Evolutionary conservation across 2,888 invertebrate species (phyloP).

Genomic region (Athetis lepigone): DNA sequence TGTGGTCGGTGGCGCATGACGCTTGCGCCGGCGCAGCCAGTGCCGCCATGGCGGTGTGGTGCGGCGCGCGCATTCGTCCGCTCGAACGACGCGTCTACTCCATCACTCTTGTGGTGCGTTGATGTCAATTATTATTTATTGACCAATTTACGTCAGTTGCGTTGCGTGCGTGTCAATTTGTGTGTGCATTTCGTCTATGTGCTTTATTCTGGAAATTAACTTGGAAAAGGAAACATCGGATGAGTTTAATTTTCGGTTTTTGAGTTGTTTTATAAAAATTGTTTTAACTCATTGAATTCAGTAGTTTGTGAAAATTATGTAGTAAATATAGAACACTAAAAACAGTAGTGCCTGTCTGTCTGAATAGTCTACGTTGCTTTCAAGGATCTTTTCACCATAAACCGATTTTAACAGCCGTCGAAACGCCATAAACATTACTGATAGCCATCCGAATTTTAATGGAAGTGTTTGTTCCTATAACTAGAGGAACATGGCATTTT

Average conservation of each 20-base stretch:
- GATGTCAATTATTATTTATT: slow-evolving; percentile 45
- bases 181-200: slow-evolving; percentile 49
- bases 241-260: slow-evolving; percentile 9
- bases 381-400: slow-evolving; percentile 42
- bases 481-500: background rate
- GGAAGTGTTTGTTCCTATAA: slow-evolving; percentile 19
- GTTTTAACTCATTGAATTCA: background rate
- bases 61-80: slow-evolving; percentile 88
- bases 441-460: slow-evolving; percentile 37
- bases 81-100: slow-evolving; percentile 87
- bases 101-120: slow-evolving; percentile 87
- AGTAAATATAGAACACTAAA: slow-evolving; percentile 3
- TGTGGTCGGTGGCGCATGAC: slow-evolving; percentile 68
- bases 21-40: slow-evolving; percentile 74
- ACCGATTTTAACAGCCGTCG: slow-evolving; percentile 30
- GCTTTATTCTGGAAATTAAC: slow-evolving; percentile 24
- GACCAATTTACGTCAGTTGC: slow-evolving; percentile 39
- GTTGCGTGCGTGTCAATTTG: slow-evolving; percentile 46
- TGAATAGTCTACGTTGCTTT: slow-evolving; percentile 35
- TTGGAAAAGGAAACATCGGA: slow-evolving; percentile 9
- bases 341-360: slow-evolving; percentile 39
- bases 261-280: background rate
- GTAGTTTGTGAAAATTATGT: slow-evolving; percentile 1
- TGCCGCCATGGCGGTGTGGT: slow-evolving; percentile 90
- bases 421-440: slow-evolving; percentile 35